Base-by-base conservation (phyloP, 2,888 invertebrate species). In the Parelbella ahira region DNA sequence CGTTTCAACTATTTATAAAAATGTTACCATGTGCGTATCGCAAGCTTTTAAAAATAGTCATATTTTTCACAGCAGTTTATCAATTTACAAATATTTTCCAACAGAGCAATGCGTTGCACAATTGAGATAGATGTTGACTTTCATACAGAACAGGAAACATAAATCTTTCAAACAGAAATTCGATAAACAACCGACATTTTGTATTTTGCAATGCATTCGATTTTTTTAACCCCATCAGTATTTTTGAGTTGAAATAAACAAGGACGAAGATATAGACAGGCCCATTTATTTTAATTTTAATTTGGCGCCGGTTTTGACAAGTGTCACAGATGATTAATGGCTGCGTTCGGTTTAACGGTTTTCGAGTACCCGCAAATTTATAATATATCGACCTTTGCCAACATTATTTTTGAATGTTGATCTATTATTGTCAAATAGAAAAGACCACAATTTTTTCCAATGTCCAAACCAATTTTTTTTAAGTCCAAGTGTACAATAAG, bases 101-200 rank as follows among this genome's bases (percentile, higher is more conserved):
- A 27, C 12, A 10, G 18, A 12, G 20, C 41, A 33, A 27, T 41
- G 25, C 32, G 33, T 41, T 33, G 33, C 13, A 27, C 41, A 41
- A 41, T 41, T 41, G 41, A 41, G 41, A 41, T 41, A 41, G 41
- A 41, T 41, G 41, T 27, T 33, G 41, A 41, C 41, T 41, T 41
- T 41, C 33, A 41, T 41, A 27, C 32, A 27, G 33, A 21, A 9
- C 41, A 33, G 33, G 33, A 33, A 27, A 21, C 41, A 33, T 41
- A 41, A 41, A 41, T 41, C 41, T 41, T 41, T 41, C 41, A 41
- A 41, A 41, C 33, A 32, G 33, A 41, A 41, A 33, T 33, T 41
- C 41, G 41, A 41, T 41, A 41, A 41, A 41, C 33, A 41, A 41
- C 33, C 27, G 33, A 41, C 41, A 21, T 41, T 41, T 33, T 15